Percentiles rank a stretch among this genome's conserved stretches.
phyloP scores from a whole-genome alignment of 1,140 invertebrate genomes.

The Zaprionus lachaisei region DNA sequence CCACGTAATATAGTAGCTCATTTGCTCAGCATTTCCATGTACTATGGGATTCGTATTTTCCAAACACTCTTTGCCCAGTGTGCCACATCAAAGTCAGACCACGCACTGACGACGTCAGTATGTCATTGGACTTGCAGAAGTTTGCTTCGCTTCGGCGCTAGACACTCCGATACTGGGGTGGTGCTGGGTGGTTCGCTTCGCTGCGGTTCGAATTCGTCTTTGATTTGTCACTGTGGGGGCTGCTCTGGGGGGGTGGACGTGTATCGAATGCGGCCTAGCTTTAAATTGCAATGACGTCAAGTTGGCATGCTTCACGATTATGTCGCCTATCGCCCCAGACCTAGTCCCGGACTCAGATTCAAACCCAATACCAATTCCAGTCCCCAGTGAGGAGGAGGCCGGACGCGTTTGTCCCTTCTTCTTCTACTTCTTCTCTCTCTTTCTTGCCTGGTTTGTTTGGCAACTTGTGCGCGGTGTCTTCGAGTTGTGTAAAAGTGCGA shows the following conservation, averaged over 20 bases:
- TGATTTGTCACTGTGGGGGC: constrained; percentile 62
- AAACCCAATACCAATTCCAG: constrained; percentile 19
- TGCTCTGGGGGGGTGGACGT: constrained; percentile 31
- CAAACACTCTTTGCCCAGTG: constrained; percentile 35
- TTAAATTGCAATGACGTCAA: constrained; percentile 80
- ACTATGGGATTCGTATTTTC: not conserved
- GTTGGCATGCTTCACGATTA: constrained; percentile 76
- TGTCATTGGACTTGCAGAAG: constrained; percentile 67
- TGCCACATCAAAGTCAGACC: constrained; percentile 41
- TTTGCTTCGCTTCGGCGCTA: constrained; percentile 12
- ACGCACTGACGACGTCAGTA: constrained; percentile 38
- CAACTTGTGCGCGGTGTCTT: constrained; percentile 44
- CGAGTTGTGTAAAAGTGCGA: constrained; percentile 76
- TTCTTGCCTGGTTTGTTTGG: constrained; percentile 15
- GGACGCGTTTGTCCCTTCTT: constrained; percentile 7
- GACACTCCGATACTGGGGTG: constrained; percentile 3
- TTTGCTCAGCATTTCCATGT: not conserved
- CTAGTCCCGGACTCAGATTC: constrained; percentile 2
- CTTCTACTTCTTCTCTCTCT: constrained; percentile 17
- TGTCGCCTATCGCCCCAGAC: constrained; percentile 44
- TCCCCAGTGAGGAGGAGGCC: constrained; percentile 35
- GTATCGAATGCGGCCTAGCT: constrained; percentile 59
- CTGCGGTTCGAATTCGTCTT: constrained; percentile 57
- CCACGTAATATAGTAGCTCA: not conserved
- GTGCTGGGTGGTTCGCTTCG: constrained; percentile 37